Percentiles rank a stretch among this genome's conserved stretches.
Evolutionary conservation across 2,888 invertebrate genomes (phyloP).

Genomic region (Caenorhabditis sulstoni): DNA sequence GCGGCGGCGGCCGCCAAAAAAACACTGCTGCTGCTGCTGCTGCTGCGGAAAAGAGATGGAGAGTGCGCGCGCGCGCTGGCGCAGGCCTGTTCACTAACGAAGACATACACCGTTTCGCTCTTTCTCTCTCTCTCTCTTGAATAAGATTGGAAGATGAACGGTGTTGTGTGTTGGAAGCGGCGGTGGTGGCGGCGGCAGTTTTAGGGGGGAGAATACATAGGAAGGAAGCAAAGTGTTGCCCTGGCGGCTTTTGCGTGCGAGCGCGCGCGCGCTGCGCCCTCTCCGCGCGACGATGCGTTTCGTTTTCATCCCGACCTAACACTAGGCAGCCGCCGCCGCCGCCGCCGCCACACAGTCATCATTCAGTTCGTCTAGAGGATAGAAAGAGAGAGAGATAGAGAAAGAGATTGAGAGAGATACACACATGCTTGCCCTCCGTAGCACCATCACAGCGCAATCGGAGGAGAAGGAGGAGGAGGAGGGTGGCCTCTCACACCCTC

Average conservation of each 20-base stretch:
- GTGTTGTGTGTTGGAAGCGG: slow-evolving; percentile 14
- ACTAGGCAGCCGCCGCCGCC: slow-evolving; percentile 1
- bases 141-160: background rate
- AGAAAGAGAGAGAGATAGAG: too few relatives aligned
- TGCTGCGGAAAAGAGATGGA: slow-evolving; percentile 18
- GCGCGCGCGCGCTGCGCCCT: too few relatives aligned
- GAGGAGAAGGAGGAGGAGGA: too few relatives aligned
- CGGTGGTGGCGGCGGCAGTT: slow-evolving; percentile 24
- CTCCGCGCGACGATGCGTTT: slow-evolving; percentile 33
- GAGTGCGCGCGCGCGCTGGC: slow-evolving; percentile 32
- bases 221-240: background rate
- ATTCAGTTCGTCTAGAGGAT: too few relatives aligned
- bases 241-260: slow-evolving; percentile 43
- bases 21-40: background rate
- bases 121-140: background rate
- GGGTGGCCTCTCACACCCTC: too few relatives aligned
- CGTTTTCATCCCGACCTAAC: slow-evolving; percentile 58
- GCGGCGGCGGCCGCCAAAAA: slow-evolving; percentile 24
- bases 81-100: slow-evolving; percentile 9
- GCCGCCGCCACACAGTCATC: slow-evolving; percentile 21
- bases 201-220: too few relatives aligned
- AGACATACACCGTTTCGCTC: background rate
- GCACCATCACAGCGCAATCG: slow-evolving; percentile 49
- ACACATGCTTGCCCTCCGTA: slow-evolving; percentile 28
- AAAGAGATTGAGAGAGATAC: slow-evolving; percentile 22